Evolutionary conservation across 92 coral and sea anemone species (phyloP), one percentile per base, ranked within the genome.

Genomic region (Paramuricea clavata): DNA sequence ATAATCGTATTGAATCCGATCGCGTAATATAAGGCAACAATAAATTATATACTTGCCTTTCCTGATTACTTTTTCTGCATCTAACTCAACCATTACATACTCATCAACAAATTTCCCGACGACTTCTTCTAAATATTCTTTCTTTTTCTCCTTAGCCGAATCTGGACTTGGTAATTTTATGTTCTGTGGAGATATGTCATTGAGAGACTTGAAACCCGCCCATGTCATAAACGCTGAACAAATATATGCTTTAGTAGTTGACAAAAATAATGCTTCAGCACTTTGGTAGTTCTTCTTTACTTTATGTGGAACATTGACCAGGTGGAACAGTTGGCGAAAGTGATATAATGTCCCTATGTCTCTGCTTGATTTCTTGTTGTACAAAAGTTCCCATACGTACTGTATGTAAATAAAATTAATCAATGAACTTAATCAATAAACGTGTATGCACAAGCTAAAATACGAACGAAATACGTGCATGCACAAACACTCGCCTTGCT

Each of bases 321-420:
- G 83, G 35, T 85, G 87, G 73, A 92, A 92, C 19, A 50, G 81
- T 41, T 92, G 90, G 16, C 90, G 73, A 22, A 91, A 22, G 74
- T 78, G 26, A 82, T 81, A 88, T 12, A 87, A 65, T 42, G 94
- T 91, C 12, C 90, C 94, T 41, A 85, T 90, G 50, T 91, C 94
- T 73, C 92, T 27, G 10, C 89, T 77, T 6, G 94, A 78, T 11
- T 25, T 19, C 12, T 78, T 56, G 62, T 61, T 79, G 85, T 78
- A 91, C 19, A 88, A 52, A 57, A 87, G 83, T 65, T 91, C 86
- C 94, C 91, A 91, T 19, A 83, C 21, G 54, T 83, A 91, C 91
- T 91, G 62, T 12, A 72, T 21, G 44, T 25, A 27, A 41, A 60
- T 81, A 12, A 73, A 10, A 76, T 54, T 15, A 74, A 36, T 31